Evolutionary conservation across 2,888 invertebrate species (phyloP), one percentile per base, ranked within the genome.

Genomic region (Agrochola circellaris): DNA sequence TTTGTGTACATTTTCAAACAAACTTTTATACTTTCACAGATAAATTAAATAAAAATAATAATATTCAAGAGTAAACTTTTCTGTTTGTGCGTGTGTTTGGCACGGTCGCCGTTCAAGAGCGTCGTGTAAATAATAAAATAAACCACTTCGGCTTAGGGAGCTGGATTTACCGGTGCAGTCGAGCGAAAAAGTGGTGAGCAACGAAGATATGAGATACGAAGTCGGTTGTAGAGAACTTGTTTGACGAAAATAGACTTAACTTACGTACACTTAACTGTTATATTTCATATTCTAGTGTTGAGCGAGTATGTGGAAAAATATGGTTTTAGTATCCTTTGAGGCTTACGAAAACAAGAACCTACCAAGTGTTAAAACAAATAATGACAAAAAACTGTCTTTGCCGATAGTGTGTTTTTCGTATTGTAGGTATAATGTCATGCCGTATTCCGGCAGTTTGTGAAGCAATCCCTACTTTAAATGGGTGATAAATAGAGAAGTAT

Each of bases 131-230:
- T 92, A 92, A 91, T 91, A 91, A 92, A 92, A 92, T 91, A 92
- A 89, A 89, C 88, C 89, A 87, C 89, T 88, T 81, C 84, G 91
- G 91, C 90, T 92, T 91, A 90, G 88, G 87, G 81, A 90, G 92
- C 91, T 92, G 89, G 95, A 93, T 90, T 88, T 93, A 94, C 95
- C 92, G 92, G 96, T 96, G 94, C 89, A 88, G 70, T 91, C 91
- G 88, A 73, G 82, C 11, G 76, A 87, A 89, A 64, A 94, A 93
- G 89, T 88, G 85, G 61, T 81, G 79, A 64, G 64, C 62, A 48
- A 62, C 64, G 26, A 64, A 70, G 62, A 65, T 71, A 60, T 42
- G 34, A 48, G 45, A 69, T 67, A 45, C 74, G 61, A 75, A 81
- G 45, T 70, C 5, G 23, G 54, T 56, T 69, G 61, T n/a, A 4